Conservation (phyloP, 1,140 invertebrate species). For the Trichoplusia ni region DNA sequence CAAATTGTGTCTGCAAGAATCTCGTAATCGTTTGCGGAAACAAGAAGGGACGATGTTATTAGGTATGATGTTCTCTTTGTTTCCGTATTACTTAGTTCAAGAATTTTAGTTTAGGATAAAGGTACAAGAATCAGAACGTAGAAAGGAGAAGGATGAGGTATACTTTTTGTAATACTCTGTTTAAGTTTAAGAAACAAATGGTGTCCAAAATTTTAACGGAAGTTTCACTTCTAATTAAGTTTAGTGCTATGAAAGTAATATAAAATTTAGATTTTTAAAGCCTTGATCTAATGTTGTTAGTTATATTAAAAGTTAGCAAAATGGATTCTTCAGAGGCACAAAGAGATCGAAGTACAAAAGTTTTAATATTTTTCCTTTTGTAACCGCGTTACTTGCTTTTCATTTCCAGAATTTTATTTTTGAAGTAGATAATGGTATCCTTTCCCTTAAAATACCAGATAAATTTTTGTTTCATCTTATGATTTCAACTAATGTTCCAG, state of each 20-base stretch:
- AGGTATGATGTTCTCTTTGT: not conserved
- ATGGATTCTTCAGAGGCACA: conserved; percentile 48
- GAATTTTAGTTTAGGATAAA: not conserved
- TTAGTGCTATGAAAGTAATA: too few species aligned
- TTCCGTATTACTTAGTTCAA: not conserved
- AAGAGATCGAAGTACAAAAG: conserved; percentile 61
- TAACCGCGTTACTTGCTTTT: conserved; percentile 39
- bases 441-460: too few species aligned
- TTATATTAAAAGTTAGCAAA: conserved; percentile 61
- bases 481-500: too few species aligned
- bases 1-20: conserved; percentile 25
- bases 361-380: conserved; percentile 61
- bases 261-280: too few species aligned
- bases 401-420: conserved; percentile 30
- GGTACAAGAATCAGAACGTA: too few species aligned
- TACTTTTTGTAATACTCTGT: too few species aligned
- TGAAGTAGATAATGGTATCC: conserved; percentile 7
- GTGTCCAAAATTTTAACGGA: too few species aligned
- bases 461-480: too few species aligned
- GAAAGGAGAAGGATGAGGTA: too few species aligned
- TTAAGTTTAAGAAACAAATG: too few species aligned
- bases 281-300: conserved; percentile 40
- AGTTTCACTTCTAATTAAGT: too few species aligned
- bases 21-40: conserved; percentile 5
- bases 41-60: not conserved